Evolutionary conservation across 1,140 invertebrate genomes (phyloP).

Genomic region (Ruditapes philippinarum): DNA sequence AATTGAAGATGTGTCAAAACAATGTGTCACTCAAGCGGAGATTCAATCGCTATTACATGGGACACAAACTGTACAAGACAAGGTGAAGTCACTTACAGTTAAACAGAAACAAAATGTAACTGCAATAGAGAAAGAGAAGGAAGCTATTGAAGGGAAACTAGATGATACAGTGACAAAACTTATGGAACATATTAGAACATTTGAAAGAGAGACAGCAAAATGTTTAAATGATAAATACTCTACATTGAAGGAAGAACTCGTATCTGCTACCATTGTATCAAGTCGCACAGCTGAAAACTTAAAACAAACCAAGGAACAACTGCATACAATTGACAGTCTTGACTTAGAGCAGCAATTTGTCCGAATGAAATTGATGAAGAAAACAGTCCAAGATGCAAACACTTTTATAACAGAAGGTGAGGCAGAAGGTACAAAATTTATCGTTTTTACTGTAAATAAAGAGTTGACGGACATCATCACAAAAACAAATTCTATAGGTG

Average conservation of each 20-base stretch:
- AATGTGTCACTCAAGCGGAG: too few relatives aligned
- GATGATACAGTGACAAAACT: too few relatives aligned
- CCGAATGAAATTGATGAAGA: not conserved
- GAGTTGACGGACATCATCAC: not conserved
- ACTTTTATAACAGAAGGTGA: not conserved
- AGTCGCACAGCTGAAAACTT: not conserved
- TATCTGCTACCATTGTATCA: not conserved
- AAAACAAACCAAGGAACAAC: not conserved
- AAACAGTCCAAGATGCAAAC: not conserved
- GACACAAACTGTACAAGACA: too few relatives aligned
- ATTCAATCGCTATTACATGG: too few relatives aligned
- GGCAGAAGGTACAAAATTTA: not conserved
- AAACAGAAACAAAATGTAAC: too few relatives aligned
- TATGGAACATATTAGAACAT: too few relatives aligned
- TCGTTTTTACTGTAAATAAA: not conserved
- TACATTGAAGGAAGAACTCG: not conserved
- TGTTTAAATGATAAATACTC: not conserved
- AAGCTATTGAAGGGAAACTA: too few relatives aligned
- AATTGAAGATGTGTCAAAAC: too few relatives aligned
- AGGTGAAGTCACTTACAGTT: too few relatives aligned
- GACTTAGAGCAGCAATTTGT: not conserved
- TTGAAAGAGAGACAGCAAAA: not conserved
- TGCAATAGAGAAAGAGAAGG: too few relatives aligned
- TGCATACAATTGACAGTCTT: not conserved
- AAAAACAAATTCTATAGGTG: not conserved